Evolutionary conservation across 2,797 vertebrate genomes (phyloP), one percentile per base, ranked within the genome.

Genomic region (Characodon lateralis): DNA sequence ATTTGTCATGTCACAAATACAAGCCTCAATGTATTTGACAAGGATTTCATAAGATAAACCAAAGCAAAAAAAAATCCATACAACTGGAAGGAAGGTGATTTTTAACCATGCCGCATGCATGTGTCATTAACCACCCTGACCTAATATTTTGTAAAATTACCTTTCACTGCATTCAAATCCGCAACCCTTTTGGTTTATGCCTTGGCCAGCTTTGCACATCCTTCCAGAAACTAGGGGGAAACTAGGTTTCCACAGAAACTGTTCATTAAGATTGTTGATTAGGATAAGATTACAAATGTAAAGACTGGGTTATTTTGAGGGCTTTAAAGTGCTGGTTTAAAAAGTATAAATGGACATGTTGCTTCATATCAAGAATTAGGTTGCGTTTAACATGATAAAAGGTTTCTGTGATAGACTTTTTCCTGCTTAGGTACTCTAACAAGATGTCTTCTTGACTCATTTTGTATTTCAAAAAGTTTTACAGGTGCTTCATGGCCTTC

Each of bases 401-500:
- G 12, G 61, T 39, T 3, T 65, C 2, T 65, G 31, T 66, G 63
- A 24, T 22, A 39, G 24, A 41, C 12, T 24, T 13, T 39, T 68
- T 13, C 35, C 20, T 0, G 35, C 24, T 66, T 41, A 41, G 35
- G 63, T 2, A n/a, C 18, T 74, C 2, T 73, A 12, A 73, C 46
- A 26, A 5, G 26, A 31, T 58, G 9, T 74, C 6, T 71, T 0
- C 18, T 0, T 22, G 16, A 4, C 76, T 14, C 50, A 41, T 6
- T 71, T 73, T 79, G 2, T 83, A 6, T 48, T 59, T 86, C 48
- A 22, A n/a, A 73, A 76, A 78, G 95, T 94, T 96, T 87, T 93
- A 88, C 55, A 89, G 85, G 73, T 94, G 85, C 85, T 93, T 96
- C 43, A 28, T 93, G 58, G 85, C 92, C 20, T 92, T 96, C 9